Conservation (phyloP, 2,888 invertebrate genomes). For the Cetonia aurata region DNA sequence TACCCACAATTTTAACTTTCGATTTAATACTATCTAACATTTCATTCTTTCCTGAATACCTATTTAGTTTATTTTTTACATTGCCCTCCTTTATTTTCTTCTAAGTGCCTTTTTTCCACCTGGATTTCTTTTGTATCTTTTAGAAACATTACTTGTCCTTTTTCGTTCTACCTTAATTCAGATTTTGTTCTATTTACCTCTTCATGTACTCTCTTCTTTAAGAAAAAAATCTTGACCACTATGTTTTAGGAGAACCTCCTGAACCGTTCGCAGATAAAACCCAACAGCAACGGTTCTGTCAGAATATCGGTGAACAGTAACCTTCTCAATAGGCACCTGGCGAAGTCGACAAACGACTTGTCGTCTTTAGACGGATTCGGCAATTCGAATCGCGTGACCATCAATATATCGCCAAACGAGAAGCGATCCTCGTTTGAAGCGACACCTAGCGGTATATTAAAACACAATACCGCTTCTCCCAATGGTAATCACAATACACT, state of each 20-base stretch:
- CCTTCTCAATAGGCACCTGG: conserved; percentile 58
- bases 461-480: conserved; percentile 60
- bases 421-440: conserved; percentile 57
- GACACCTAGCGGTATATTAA: conserved; percentile 69
- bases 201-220: not conserved
- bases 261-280: conserved; percentile 60
- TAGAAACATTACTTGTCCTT: no score
- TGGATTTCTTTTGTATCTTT: no score
- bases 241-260: conserved; percentile 61
- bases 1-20: no score
- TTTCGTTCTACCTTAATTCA: not conserved
- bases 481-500: conserved; percentile 54
- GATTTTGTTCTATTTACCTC: not conserved
- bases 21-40: no score
- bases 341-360: conserved; percentile 62
- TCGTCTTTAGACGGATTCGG: conserved; percentile 53
- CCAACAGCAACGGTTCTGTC: conserved; percentile 64
- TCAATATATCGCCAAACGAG: conserved; percentile 58
- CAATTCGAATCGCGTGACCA: conserved; percentile 61
- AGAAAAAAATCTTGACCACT: not conserved
- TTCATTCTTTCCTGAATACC: no score
- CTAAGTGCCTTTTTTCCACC: no score
- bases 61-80: no score
- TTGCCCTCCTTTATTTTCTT: no score
- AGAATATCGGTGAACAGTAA: conserved; percentile 62